Percentiles rank a stretch among this genome's conserved stretches.
These are phyloP conservation scores for Antennarius maculatus DNA, from an alignment of 2,797 vertebrate genomes.

Conservation along the genomic window DNA sequence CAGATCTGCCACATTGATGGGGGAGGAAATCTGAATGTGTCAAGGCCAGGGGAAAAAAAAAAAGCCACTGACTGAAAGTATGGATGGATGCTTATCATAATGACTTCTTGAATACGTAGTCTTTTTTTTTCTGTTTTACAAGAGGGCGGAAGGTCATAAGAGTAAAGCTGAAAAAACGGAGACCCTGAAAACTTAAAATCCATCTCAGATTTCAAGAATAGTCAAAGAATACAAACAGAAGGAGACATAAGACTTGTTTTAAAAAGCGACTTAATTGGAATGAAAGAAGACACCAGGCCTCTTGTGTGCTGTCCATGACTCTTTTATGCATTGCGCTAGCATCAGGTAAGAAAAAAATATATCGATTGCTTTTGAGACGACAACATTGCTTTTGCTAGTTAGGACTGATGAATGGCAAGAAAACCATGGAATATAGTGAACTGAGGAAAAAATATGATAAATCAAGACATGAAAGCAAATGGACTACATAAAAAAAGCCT, in stretches of 20 bases:
- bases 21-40: constrained; percentile 25
- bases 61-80: constrained; percentile 43
- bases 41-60: constrained; percentile 45
- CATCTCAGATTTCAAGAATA: constrained; percentile 58
- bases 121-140: constrained; percentile 40
- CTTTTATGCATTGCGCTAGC: constrained; percentile 3
- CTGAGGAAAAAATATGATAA: background rate
- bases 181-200: constrained; percentile 51
- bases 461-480: constrained; percentile 16
- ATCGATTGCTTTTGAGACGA: background rate
- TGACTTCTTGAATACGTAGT: constrained; percentile 66
- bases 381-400: constrained; percentile 6
- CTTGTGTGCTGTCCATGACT: constrained; percentile 36
- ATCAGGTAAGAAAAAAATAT: constrained; percentile 11
- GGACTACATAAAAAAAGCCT: constrained; percentile 17
- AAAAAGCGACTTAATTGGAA: constrained; percentile 25
- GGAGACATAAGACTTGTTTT: constrained; percentile 29
- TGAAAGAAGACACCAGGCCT: constrained; percentile 30
- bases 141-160: constrained; percentile 70
- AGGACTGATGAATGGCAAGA: background rate
- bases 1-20: background rate
- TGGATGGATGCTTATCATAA: constrained; percentile 64
- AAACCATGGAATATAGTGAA: constrained; percentile 9
- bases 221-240: constrained; percentile 21
- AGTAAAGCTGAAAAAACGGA: constrained; percentile 53